Conservation (phyloP, 2,888 invertebrate genomes). For the Laothoe populi region DNA sequence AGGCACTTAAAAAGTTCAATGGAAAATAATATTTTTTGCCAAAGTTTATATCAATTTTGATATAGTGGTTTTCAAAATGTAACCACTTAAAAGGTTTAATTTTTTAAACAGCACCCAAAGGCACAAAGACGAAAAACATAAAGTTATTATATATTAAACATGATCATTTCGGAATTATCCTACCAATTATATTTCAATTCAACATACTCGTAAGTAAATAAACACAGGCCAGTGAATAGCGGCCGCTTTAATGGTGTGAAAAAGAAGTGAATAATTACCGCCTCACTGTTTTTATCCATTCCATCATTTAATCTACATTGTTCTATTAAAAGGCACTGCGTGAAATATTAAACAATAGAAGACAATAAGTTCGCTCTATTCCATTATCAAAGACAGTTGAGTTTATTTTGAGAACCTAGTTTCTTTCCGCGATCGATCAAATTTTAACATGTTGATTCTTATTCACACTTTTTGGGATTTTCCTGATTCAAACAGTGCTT, state of each 20-base stretch:
- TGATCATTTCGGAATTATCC: too few species aligned
- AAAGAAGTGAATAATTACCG: constrained; percentile 18
- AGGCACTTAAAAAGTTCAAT: too few species aligned
- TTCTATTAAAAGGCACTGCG: constrained; percentile 22
- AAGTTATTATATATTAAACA: too few species aligned
- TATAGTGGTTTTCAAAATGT: too few species aligned
- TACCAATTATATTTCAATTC: too few species aligned
- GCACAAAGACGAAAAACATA: too few species aligned
- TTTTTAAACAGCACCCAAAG: too few species aligned
- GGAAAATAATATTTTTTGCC: too few species aligned
- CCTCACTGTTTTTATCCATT: constrained; percentile 5
- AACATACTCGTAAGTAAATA: too few species aligned
- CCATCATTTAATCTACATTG: constrained; percentile 19
- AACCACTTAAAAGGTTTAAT: too few species aligned
- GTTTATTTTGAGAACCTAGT: constrained; percentile 27
- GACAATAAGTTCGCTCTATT: constrained; percentile 31
- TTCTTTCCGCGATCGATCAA: constrained; percentile 29
- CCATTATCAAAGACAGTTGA: constrained; percentile 27
- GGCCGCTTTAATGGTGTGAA: constrained; percentile 21
- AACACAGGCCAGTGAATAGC: background rate
- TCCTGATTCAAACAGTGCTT: background rate
- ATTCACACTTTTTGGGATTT: background rate
- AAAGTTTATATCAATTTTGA: too few species aligned
- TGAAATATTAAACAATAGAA: constrained; percentile 33
- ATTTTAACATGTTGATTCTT: constrained; percentile 47